Percentiles rank a stretch among this genome's conserved stretches.
These are phyloP conservation scores for Notothenia rossii DNA, from an alignment of 2,113 vertebrate genomes.

Conservation along the genomic window DNA sequence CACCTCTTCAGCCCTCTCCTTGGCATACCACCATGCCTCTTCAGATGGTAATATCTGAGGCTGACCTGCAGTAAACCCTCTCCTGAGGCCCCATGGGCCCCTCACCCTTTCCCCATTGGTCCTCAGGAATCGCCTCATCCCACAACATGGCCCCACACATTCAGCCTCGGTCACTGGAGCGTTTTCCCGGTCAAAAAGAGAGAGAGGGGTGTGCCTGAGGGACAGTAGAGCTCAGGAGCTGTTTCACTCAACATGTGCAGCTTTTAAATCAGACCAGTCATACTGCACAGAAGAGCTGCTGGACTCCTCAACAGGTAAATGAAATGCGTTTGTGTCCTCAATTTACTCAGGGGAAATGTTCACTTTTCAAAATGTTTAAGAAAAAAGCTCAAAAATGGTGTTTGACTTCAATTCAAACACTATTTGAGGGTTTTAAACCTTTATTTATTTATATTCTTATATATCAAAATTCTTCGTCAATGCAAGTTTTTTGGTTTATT, in stretches of 20 bases:
- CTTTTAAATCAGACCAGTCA: not conserved
- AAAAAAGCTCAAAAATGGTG: too few species aligned
- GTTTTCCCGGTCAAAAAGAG: slow-evolving; percentile 66
- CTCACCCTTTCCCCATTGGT: slow-evolving; percentile 85
- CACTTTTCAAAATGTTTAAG: too few species aligned
- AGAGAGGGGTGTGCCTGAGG: slow-evolving; percentile 59
- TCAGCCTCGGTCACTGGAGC: slow-evolving; percentile 63
- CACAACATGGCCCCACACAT: slow-evolving; percentile 77
- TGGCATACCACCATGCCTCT: not conserved
- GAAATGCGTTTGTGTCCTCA: not conserved
- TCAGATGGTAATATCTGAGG: slow-evolving; percentile 30
- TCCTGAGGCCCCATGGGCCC: slow-evolving; percentile 61
- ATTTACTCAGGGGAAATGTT: too few species aligned
- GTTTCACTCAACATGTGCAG: slow-evolving; percentile 30
- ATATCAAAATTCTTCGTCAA: too few species aligned
- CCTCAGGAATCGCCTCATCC: slow-evolving; percentile 87
- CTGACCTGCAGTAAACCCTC: slow-evolving; percentile 81
- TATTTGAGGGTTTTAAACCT: too few species aligned
- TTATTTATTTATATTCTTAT: too few species aligned
- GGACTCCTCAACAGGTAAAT: slow-evolving; percentile 54
- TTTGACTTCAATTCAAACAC: too few species aligned
- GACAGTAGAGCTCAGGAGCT: slow-evolving; percentile 32
- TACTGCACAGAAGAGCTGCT: not conserved
- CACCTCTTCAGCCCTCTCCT: slow-evolving; percentile 6
- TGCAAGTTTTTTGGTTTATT: too few species aligned